Evolutionary conservation across 2,797 vertebrate species (phyloP).

Genomic region (Sebastes kiyomatsui): DNA sequence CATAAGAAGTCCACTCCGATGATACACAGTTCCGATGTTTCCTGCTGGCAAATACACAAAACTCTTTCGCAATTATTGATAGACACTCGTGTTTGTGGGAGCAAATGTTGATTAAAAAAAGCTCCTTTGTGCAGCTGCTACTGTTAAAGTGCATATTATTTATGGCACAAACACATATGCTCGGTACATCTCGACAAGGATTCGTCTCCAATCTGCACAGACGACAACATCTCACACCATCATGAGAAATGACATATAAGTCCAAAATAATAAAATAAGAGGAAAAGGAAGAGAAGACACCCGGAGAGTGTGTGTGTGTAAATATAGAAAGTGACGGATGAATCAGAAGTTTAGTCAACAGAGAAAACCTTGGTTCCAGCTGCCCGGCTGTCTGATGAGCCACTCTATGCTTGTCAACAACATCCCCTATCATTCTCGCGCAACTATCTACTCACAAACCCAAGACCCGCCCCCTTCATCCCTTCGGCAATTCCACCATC

Average conservation of each 20-base stretch:
- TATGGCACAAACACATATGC: conserved; percentile 41
- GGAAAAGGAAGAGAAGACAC: background rate
- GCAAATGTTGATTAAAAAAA: conserved; percentile 10
- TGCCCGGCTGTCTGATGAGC: conserved; percentile 63
- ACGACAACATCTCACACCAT: background rate
- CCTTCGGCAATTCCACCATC: conserved; percentile 63
- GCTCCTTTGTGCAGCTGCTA: conserved; percentile 31
- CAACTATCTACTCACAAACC: conserved; percentile 72
- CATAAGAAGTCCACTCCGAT: background rate
- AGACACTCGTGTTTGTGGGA: background rate
- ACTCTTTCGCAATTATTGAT: background rate
- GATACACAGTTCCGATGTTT: background rate
- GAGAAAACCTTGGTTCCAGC: conserved; percentile 48
- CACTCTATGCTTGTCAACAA: conserved; percentile 71
- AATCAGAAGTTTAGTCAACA: conserved; percentile 75
- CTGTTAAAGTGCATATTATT: conserved; percentile 24
- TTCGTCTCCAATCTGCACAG: conserved; percentile 29
- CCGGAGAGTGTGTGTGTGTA: conserved; percentile 6
- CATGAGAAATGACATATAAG: conserved; percentile 1
- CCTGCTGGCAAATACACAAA: background rate
- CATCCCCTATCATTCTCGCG: conserved; percentile 60
- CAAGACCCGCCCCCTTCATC: conserved; percentile 72
- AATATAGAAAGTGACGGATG: conserved; percentile 57
- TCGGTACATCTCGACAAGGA: background rate
- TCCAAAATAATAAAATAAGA: background rate